These are phyloP conservation scores for Sparus aurata DNA, from an alignment of 2,797 vertebrate genomes.

Conservation along the genomic window DNA sequence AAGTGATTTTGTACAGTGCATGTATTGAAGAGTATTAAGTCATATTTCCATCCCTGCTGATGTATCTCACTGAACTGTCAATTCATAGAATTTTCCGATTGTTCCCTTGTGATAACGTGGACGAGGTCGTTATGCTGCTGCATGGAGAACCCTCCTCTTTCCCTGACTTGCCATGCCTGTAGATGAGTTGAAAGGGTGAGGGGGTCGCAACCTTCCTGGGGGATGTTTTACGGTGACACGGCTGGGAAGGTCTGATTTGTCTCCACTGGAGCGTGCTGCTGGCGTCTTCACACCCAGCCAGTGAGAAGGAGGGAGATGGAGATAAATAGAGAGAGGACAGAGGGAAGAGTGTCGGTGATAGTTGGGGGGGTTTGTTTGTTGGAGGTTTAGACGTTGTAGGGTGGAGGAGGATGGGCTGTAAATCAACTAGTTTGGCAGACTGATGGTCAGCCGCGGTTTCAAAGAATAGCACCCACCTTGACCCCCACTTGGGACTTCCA, in stretches of 20 bases:
- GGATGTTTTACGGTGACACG: slow-evolving; percentile 84
- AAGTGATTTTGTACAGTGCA: slow-evolving; percentile 17
- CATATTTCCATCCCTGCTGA: slow-evolving; percentile 13
- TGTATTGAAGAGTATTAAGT: slow-evolving; percentile 30
- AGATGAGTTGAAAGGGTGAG: slow-evolving; percentile 86
- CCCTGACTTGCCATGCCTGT: slow-evolving; percentile 60
- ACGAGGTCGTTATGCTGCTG: slow-evolving; percentile 68
- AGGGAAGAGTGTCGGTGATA: slow-evolving; percentile 24
- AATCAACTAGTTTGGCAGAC: slow-evolving; percentile 79
- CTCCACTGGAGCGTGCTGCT: slow-evolving; percentile 83
- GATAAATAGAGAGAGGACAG: slow-evolving; percentile 47
- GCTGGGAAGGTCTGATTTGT: slow-evolving; percentile 83
- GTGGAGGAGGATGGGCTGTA: slow-evolving; percentile 72
- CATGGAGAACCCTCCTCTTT: slow-evolving; percentile 62
- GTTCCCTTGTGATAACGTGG: slow-evolving; percentile 37
- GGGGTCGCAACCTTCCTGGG: slow-evolving; percentile 84
- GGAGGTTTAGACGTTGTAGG: slow-evolving; percentile 40
- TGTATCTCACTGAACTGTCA: slow-evolving; percentile 14
- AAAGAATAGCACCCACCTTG: slow-evolving; percentile 81
- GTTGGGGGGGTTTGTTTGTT: slow-evolving; percentile 3
- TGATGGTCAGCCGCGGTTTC: slow-evolving; percentile 75
- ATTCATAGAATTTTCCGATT: slow-evolving; percentile 20
- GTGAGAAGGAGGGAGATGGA: slow-evolving; percentile 41
- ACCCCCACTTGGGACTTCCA: slow-evolving; percentile 73
- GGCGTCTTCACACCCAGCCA: slow-evolving; percentile 80